Percentiles rank a stretch among this genome's conserved stretches.
Evolutionary conservation across 2,888 invertebrate genomes (phyloP).

Genomic region (Temnothorax ravouxi): DNA sequence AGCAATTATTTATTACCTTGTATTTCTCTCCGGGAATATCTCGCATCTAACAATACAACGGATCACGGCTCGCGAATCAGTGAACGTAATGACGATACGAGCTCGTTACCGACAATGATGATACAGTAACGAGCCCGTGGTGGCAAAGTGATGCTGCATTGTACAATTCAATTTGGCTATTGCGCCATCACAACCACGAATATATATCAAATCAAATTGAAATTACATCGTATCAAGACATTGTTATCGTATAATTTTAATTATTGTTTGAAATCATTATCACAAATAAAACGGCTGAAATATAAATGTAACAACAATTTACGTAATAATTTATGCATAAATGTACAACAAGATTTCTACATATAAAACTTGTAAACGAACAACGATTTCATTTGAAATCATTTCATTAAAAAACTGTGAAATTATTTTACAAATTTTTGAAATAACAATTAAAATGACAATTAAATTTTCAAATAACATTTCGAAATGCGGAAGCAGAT

Average conservation of each 20-base stretch:
- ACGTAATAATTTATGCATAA: not conserved
- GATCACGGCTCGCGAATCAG: constrained; percentile 59
- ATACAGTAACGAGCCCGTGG: constrained; percentile 67
- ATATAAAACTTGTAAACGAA: not conserved
- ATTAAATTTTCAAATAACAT: too few species aligned
- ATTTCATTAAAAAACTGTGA: not conserved
- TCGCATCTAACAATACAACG: constrained; percentile 55
- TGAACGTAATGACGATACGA: constrained; percentile 68
- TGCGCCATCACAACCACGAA: not conserved
- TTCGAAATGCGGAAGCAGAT: not conserved
- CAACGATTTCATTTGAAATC: not conserved
- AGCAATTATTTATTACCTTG: constrained; percentile 50
- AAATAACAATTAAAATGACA: not conserved
- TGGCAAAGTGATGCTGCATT: constrained; percentile 37
- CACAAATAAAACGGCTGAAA: not conserved
- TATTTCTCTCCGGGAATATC: constrained; percentile 34
- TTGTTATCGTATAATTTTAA: constrained; percentile 27
- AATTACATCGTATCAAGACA: constrained; percentile 44
- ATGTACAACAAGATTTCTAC: not conserved
- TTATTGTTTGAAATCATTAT: constrained; percentile 31
- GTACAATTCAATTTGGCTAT: constrained; percentile 48
- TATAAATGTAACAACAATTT: not conserved
- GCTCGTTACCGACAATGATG: constrained; percentile 71
- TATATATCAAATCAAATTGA: constrained; percentile 35
- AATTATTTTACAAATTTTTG: not conserved